phyloP scores from a whole-genome alignment of 2,797 vertebrate genomes.

The Adrianichthys oophorus region DNA sequence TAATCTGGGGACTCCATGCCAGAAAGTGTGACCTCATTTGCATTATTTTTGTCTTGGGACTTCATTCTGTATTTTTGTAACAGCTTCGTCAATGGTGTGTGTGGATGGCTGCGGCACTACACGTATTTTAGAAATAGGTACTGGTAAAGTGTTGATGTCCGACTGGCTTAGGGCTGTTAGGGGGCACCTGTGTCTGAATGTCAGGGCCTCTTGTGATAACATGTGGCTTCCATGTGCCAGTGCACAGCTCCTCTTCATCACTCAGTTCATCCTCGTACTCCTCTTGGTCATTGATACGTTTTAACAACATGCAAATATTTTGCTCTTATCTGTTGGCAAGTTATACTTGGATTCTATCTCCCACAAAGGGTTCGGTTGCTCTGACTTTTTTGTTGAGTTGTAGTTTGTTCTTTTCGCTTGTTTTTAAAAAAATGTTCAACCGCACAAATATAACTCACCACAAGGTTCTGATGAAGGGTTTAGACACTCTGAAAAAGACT shows the following conservation, averaged over 20 bases:
- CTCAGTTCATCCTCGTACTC: too few species aligned
- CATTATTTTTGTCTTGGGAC: too few species aligned
- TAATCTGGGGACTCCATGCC: too few species aligned
- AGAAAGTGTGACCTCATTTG: too few species aligned
- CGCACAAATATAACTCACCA: not conserved
- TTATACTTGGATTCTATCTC: constrained; percentile 5
- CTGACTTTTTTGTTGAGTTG: constrained; percentile 2
- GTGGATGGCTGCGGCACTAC: too few species aligned
- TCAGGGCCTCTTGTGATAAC: not conserved
- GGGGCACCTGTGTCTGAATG: not conserved
- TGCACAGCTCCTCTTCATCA: constrained; percentile 3
- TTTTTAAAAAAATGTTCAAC: not conserved
- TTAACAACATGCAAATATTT: not conserved
- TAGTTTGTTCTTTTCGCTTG: not conserved
- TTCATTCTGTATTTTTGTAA: too few species aligned
- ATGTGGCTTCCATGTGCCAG: not conserved
- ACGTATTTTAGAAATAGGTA: too few species aligned
- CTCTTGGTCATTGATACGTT: not conserved
- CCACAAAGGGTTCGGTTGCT: not conserved
- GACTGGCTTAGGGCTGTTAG: not conserved
- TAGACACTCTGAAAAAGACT: constrained; percentile 1
- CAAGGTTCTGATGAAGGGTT: not conserved
- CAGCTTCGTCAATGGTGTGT: too few species aligned
- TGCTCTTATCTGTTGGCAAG: constrained; percentile 2
- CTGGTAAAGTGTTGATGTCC: too few species aligned